phyloP scores from a whole-genome alignment of 1,140 invertebrate species.

The Agrilus planipennis region DNA sequence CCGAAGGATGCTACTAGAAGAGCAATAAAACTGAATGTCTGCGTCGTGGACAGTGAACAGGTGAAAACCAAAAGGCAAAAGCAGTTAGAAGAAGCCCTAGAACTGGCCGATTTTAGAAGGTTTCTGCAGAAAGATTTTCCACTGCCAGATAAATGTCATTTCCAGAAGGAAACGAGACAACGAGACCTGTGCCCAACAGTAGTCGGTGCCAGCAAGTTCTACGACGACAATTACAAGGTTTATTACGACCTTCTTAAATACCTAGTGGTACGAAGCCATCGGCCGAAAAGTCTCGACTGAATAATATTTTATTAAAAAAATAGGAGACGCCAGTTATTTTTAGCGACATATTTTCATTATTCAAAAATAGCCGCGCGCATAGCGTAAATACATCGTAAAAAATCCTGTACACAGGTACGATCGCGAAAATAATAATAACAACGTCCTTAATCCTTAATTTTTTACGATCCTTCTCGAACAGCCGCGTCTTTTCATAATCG shows the following conservation, averaged over 20 bases:
- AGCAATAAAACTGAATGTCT: too few relatives aligned
- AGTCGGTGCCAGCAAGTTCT: neutral
- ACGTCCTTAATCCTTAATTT: too few relatives aligned
- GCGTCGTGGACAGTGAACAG: too few relatives aligned
- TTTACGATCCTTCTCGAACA: too few relatives aligned
- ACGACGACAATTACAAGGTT: slow-evolving; percentile 1
- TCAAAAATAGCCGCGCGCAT: too few relatives aligned
- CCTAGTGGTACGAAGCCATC: too few relatives aligned
- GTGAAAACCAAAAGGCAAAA: slow-evolving; percentile 3
- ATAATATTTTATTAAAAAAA: slow-evolving; percentile 4
- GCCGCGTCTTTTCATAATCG: too few relatives aligned
- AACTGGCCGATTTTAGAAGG: slow-evolving; percentile 4
- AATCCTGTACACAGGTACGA: too few relatives aligned
- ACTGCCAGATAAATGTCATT: too few relatives aligned
- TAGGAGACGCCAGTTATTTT: neutral
- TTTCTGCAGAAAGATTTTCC: slow-evolving; percentile 2
- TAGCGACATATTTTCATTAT: neutral
- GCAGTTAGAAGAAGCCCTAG: slow-evolving; percentile 5
- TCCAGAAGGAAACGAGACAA: neutral
- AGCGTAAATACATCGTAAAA: neutral
- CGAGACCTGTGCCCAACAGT: neutral
- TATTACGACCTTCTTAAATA: slow-evolving; percentile 2
- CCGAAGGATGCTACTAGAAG: too few relatives aligned
- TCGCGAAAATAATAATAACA: too few relatives aligned
- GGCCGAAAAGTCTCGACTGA: too few relatives aligned